These are phyloP conservation scores for Triplophysa rosa DNA, from an alignment of 2,113 vertebrate species.

Conservation along the genomic window DNA sequence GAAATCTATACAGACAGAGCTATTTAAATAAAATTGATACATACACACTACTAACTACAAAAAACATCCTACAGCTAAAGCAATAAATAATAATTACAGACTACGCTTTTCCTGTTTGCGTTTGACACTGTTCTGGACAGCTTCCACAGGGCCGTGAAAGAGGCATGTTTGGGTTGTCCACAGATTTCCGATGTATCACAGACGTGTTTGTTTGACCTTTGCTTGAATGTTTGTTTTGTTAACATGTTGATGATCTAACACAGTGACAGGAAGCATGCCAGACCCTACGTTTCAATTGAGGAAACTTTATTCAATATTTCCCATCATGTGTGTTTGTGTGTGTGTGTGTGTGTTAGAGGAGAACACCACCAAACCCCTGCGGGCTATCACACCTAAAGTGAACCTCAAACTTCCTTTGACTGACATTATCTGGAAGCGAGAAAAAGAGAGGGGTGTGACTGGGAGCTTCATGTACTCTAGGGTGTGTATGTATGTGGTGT, in stretches of 20 bases:
- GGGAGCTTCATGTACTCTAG: constrained; percentile 19
- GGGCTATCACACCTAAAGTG: constrained; percentile 29
- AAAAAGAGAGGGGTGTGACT: constrained; percentile 25
- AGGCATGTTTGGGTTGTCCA: constrained; percentile 16
- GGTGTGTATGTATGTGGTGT: constrained; percentile 18
- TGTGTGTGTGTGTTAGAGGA: not conserved
- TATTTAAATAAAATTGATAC: not conserved
- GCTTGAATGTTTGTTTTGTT: constrained; percentile 32
- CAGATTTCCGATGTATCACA: not conserved
- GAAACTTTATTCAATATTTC: not conserved
- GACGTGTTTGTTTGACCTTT: constrained; percentile 5
- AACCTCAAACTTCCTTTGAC: constrained; percentile 40
- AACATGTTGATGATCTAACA: constrained; percentile 8
- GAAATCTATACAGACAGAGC: too few species aligned
- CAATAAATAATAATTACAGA: not conserved
- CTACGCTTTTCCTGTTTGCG: not conserved
- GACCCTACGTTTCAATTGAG: not conserved
- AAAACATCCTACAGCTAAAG: not conserved
- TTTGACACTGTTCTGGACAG: not conserved
- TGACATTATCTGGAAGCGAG: constrained; percentile 26
- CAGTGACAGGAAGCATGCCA: not conserved
- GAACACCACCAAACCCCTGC: constrained; percentile 26
- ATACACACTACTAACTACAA: not conserved
- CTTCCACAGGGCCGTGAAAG: not conserved
- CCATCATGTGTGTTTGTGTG: constrained; percentile 11